These are phyloP conservation scores for Momotus momota DNA, from an alignment of 2,797 vertebrate species.

Conservation along the genomic window DNA sequence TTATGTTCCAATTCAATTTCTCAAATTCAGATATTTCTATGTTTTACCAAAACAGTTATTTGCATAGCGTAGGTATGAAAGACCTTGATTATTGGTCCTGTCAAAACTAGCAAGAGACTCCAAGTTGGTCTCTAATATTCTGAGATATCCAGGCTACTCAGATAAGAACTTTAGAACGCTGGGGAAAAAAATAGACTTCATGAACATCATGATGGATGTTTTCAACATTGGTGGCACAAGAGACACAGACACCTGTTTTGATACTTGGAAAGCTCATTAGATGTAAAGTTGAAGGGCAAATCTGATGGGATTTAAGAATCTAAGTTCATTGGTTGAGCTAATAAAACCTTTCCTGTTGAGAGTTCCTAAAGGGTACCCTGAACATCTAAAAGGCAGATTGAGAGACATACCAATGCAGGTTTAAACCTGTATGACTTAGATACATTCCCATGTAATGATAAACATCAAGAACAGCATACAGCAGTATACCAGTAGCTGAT, in stretches of 20 bases:
- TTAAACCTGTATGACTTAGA: neutral
- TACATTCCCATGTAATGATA: neutral
- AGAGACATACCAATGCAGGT: neutral
- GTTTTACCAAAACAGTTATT: neutral
- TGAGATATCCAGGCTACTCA: neutral
- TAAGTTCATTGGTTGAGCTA: neutral
- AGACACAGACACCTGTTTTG: neutral
- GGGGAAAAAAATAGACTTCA: neutral
- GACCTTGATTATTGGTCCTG: neutral
- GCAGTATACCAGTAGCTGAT: neutral
- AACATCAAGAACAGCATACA: neutral
- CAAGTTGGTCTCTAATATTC: neutral
- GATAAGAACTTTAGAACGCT: neutral
- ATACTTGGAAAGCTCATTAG: neutral
- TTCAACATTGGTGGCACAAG: neutral
- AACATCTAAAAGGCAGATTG: neutral
- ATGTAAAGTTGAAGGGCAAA: neutral
- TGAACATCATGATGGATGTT: neutral
- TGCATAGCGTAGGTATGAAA: neutral
- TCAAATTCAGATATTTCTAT: neutral
- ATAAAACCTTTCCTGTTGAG: neutral
- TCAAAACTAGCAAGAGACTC: neutral
- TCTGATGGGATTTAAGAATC: neutral
- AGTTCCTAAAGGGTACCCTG: neutral
- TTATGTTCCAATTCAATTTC: neutral